These are phyloP conservation scores for Ochotona curzoniae DNA, from an alignment of 2,113 vertebrate genomes.

Conservation along the genomic window DNA sequence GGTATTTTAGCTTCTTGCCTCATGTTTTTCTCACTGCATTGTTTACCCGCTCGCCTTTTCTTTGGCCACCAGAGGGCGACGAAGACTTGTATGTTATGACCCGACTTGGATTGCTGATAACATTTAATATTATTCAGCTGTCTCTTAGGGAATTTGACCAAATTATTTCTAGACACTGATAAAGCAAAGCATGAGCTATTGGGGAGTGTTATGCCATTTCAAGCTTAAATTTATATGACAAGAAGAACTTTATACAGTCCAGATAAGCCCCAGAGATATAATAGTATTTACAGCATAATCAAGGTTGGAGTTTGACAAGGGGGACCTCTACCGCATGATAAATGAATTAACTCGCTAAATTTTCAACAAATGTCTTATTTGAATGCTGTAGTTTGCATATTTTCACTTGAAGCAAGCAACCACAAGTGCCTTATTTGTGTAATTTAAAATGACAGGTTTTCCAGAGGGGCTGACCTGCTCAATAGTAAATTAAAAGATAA, in stretches of 20 bases:
- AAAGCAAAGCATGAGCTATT: background rate
- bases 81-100: background rate
- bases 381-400: background rate
- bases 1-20: background rate
- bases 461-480: background rate
- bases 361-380: conserved; percentile 51
- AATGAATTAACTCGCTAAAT: background rate
- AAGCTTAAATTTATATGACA: conserved; percentile 27
- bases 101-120: background rate
- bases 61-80: conserved; percentile 52
- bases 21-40: background rate
- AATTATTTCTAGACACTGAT: conserved; percentile 1
- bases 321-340: conserved; percentile 4
- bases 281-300: conserved; percentile 28
- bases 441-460: conserved; percentile 29
- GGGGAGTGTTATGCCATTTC: background rate
- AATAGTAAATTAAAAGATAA: conserved; percentile 39
- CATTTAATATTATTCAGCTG: background rate
- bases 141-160: background rate
- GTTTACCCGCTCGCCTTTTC: background rate
- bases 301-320: conserved; percentile 34
- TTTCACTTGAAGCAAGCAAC: conserved; percentile 31
- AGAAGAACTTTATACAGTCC: background rate
- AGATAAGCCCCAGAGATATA: background rate
- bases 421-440: background rate